Evolutionary conservation across 2,888 invertebrate genomes (phyloP).

Genomic region (Dolichomitus sp.): DNA sequence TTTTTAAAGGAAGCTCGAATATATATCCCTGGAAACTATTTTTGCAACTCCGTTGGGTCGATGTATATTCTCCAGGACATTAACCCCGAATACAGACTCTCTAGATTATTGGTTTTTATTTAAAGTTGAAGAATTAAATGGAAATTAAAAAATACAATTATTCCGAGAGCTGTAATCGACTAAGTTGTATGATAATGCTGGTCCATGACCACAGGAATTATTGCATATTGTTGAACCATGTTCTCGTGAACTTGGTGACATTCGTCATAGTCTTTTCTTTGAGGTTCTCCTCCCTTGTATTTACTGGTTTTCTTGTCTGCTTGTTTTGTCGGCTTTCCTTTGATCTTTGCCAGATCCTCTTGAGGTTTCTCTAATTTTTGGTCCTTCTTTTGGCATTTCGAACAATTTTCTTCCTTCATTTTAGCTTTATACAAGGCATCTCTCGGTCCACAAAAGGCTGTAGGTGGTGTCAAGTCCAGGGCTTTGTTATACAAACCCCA

Average conservation of each 20-base stretch:
- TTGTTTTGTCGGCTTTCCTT: conserved; percentile 10
- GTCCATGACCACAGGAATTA: conserved; percentile 36
- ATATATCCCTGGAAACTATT: conserved; percentile 46
- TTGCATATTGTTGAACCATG: conserved; percentile 46
- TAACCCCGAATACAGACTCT: conserved; percentile 22
- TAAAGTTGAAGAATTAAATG: not conserved
- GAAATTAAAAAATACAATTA: not conserved
- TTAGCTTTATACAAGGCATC: conserved; percentile 44
- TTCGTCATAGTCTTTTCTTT: conserved; percentile 1
- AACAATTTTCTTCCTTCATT: conserved; percentile 18
- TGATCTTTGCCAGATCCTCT: not conserved
- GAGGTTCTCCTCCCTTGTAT: not conserved
- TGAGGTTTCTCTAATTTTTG: conserved; percentile 21
- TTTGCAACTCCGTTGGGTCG: conserved; percentile 42
- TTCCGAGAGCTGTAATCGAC: not conserved
- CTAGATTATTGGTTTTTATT: not conserved
- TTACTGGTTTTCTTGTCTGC: not conserved
- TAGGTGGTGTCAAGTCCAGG: conserved; percentile 70
- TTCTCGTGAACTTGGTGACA: conserved; percentile 17
- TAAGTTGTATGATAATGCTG: not conserved
- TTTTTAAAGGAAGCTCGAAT: not conserved
- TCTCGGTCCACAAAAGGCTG: conserved; percentile 67
- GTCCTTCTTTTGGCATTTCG: not conserved
- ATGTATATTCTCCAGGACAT: conserved; percentile 37
- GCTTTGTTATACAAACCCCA: conserved; percentile 68